Conservation (phyloP, 2,113 vertebrate genomes). For the Hucho hucho region DNA sequence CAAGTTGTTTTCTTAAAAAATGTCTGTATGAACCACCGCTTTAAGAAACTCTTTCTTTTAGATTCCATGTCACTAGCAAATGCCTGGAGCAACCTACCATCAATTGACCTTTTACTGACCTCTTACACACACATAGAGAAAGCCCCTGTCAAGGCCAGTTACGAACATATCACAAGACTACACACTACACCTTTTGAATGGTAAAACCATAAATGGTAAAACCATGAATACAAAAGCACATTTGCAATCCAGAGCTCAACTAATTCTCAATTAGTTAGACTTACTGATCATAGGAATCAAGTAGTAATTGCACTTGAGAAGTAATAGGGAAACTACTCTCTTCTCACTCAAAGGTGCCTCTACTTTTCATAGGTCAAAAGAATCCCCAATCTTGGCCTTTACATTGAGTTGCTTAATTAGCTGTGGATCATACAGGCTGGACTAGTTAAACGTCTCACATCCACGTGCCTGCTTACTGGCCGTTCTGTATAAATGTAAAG, state of each 20-base stretch:
- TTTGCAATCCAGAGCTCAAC: no score
- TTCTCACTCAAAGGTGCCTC: conserved; percentile 64
- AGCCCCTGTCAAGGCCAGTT: conserved; percentile 40
- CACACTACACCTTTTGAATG: conserved; percentile 30
- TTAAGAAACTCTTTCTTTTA: conserved; percentile 20
- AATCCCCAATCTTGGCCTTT: conserved; percentile 43
- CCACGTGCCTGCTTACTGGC: conserved; percentile 75
- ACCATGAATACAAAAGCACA: conserved; percentile 8
- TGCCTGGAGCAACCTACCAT: neutral
- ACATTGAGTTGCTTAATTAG: conserved; percentile 65
- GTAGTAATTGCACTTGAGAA: neutral
- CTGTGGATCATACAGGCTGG: conserved; percentile 63
- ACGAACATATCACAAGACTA: conserved; percentile 55
- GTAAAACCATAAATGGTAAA: conserved; percentile 37
- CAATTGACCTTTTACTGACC: conserved; percentile 21
- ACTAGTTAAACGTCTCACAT: conserved; percentile 63
- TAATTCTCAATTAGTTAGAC: no score
- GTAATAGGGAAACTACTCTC: conserved; percentile 40
- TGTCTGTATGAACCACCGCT: conserved; percentile 43
- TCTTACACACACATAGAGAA: conserved; percentile 7
- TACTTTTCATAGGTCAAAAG: conserved; percentile 60
- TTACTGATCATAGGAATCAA: neutral
- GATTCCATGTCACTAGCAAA: conserved; percentile 2
- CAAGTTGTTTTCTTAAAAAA: conserved; percentile 52
- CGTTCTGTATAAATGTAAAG: conserved; percentile 80